These are phyloP conservation scores for Lysiphlebus fabarum DNA, from an alignment of 1,140 invertebrate species.

Conservation along the genomic window DNA sequence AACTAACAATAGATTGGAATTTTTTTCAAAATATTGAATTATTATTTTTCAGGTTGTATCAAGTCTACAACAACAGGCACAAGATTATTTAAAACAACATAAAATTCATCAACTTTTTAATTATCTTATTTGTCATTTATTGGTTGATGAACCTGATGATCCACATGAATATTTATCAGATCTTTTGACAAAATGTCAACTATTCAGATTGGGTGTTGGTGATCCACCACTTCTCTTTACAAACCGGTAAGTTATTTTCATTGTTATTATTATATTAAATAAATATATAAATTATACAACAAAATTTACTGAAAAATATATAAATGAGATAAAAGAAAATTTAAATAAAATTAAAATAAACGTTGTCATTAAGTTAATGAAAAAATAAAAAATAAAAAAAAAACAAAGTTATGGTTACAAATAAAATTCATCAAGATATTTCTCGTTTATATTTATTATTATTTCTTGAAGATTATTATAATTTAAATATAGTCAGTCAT, in stretches of 20 bases:
- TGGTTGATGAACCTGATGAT: slow-evolving; percentile 46
- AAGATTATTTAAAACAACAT: slow-evolving; percentile 43
- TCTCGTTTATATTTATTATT: slow-evolving; percentile 11
- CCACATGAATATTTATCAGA: slow-evolving; percentile 52
- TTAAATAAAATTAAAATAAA: slow-evolving; percentile 17
- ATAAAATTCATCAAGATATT: slow-evolving; percentile 17
- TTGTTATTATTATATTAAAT: not conserved
- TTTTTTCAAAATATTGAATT: not conserved
- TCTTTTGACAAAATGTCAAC: slow-evolving; percentile 52
- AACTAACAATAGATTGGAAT: not conserved
- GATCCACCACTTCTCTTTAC: slow-evolving; percentile 51
- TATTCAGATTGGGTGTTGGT: slow-evolving; percentile 50
- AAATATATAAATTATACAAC: slow-evolving; percentile 11
- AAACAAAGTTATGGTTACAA: slow-evolving; percentile 10
- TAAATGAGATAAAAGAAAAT: not conserved
- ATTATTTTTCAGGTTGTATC: slow-evolving; percentile 25
- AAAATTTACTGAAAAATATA: not conserved
- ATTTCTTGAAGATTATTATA: too few relatives aligned
- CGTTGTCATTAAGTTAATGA: not conserved
- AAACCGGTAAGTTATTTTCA: slow-evolving; percentile 30
- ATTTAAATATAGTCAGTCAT: too few relatives aligned
- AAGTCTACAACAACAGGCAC: slow-evolving; percentile 32
- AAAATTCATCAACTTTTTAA: slow-evolving; percentile 52
- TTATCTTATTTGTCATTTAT: slow-evolving; percentile 52
- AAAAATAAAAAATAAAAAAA: too few relatives aligned